Conservation (phyloP, 1,140 invertebrate species). For the Caenorhabditis latens region DNA sequence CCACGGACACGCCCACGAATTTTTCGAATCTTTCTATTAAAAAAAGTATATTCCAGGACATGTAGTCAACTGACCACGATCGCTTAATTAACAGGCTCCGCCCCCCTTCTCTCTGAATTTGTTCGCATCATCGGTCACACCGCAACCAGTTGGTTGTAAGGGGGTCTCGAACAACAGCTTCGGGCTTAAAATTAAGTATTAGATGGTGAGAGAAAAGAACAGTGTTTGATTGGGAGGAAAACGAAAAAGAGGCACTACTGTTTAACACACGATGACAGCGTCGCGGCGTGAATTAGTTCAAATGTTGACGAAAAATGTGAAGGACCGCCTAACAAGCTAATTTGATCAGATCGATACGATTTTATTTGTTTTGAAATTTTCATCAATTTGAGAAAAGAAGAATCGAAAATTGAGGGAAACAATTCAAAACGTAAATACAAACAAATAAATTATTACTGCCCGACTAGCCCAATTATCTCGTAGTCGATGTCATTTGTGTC, state of each 20-base stretch:
- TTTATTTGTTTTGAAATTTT: constrained; percentile 22
- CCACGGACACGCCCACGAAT: not conserved
- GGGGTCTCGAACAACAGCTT: not conserved
- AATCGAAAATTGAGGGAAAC: not conserved
- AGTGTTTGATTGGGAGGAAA: no score
- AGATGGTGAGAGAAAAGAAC: not conserved
- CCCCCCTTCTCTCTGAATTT: not conserved
- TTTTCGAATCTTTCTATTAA: no score
- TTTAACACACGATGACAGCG: no score
- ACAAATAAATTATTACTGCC: not conserved
- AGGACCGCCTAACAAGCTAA: constrained; percentile 44
- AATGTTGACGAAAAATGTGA: constrained; percentile 30
- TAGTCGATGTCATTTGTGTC: constrained; percentile 13
- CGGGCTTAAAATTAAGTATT: not conserved
- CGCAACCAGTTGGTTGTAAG: constrained; percentile 14
- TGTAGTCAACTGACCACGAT: constrained; percentile 1
- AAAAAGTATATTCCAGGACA: not conserved
- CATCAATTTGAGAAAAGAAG: not conserved
- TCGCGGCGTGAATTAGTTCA: constrained; percentile 31
- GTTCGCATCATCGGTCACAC: constrained; percentile 23
- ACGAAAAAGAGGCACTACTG: not conserved
- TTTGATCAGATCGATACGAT: constrained; percentile 47
- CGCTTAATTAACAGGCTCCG: constrained; percentile 26
- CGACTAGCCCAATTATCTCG: constrained; percentile 1
- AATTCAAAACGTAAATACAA: not conserved